A percentile compares a stretch with the other conserved stretches of the same genome.
Conservation (phyloP, 1,140 invertebrate genomes). For the Mylabris phalerata region DNA sequence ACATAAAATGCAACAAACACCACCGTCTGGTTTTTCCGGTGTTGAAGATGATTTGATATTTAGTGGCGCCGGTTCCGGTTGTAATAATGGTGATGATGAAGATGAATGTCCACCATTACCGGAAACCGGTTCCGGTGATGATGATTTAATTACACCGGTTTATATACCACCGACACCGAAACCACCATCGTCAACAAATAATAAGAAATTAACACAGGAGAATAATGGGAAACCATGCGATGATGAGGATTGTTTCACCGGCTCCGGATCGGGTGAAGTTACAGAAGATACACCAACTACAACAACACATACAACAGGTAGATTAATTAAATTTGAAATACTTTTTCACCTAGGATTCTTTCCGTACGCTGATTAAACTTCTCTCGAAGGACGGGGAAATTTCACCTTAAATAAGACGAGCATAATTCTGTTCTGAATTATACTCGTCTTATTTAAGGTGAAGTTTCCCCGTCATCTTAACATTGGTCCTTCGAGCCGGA, state of each 20-base stretch:
- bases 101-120: constrained; percentile 78
- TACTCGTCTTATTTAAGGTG: too few species aligned
- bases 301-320: constrained; percentile 51
- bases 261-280: constrained; percentile 59
- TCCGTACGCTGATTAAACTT: too few species aligned
- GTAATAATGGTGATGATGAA: constrained; percentile 70
- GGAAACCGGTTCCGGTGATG: constrained; percentile 73
- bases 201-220: constrained; percentile 26
- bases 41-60: constrained; percentile 80
- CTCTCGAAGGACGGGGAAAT: too few species aligned
- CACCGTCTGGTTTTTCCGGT: constrained; percentile 69
- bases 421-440: too few species aligned
- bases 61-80: constrained; percentile 82
- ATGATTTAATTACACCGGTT: constrained; percentile 86
- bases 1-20: constrained; percentile 61
- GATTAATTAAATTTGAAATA: constrained; percentile 10
- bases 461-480: too few species aligned
- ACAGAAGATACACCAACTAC: constrained; percentile 53
- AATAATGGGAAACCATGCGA: constrained; percentile 55
- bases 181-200: constrained; percentile 47
- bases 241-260: constrained; percentile 73
- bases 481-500: too few species aligned
- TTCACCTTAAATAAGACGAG: too few species aligned
- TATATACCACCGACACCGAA: constrained; percentile 77
- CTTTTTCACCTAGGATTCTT: too few species aligned